Percentiles rank a stretch among this genome's conserved stretches.
Evolutionary conservation across 2,888 invertebrate species (phyloP).

Genomic region (Gnatocerus cornutus): DNA sequence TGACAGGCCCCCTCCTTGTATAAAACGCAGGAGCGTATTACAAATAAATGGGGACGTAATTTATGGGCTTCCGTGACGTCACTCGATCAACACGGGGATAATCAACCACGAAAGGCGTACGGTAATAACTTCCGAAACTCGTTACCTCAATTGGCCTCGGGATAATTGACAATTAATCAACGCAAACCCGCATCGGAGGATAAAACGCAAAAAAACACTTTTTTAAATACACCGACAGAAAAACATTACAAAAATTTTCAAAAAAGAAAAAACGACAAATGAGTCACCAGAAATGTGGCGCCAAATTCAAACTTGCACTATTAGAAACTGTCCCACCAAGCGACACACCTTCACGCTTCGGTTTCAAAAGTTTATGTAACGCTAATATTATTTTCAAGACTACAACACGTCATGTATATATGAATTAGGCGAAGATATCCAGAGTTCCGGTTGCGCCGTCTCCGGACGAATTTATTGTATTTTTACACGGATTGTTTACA

Average conservation of each 20-base stretch:
- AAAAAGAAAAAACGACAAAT: too few species aligned
- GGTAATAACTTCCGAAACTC: constrained; percentile 35
- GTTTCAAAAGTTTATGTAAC: background rate
- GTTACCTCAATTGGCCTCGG: constrained; percentile 10
- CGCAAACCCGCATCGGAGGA: background rate
- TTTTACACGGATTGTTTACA: constrained; percentile 34
- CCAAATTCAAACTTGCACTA: too few species aligned
- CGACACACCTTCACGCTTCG: too few species aligned
- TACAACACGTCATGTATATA: constrained; percentile 8
- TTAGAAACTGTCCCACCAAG: too few species aligned
- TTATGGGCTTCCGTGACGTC: constrained; percentile 37
- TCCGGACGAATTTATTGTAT: constrained; percentile 19
- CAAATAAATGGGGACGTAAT: constrained; percentile 27
- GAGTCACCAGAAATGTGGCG: too few species aligned
- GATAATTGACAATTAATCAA: constrained; percentile 12
- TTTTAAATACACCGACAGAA: too few species aligned
- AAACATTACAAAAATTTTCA: background rate
- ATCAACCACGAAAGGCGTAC: constrained; percentile 8
- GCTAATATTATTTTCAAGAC: background rate
- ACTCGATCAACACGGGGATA: constrained; percentile 23
- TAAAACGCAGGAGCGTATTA: constrained; percentile 46
- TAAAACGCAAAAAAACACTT: too few species aligned
- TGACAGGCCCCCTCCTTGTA: constrained; percentile 50
- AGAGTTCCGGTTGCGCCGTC: constrained; percentile 22
- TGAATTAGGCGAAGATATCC: constrained; percentile 1